phyloP scores from a whole-genome alignment of 2,888 invertebrate genomes.

The Caenorhabditis wallacei region DNA sequence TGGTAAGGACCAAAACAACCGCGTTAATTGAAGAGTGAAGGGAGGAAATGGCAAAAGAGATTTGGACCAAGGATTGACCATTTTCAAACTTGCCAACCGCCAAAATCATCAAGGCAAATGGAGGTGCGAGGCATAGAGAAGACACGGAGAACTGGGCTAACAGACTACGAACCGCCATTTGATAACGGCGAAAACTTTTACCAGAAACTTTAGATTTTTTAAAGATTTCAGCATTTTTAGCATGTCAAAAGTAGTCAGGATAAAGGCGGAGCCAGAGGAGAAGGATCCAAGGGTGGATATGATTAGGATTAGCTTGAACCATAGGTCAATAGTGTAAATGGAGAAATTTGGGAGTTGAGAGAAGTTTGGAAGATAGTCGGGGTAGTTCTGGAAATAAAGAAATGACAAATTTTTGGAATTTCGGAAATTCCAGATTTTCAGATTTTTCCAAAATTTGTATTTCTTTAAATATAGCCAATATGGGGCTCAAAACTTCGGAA shows the following conservation, averaged over 20 bases:
- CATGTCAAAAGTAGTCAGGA: not conserved
- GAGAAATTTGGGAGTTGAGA: slow-evolving; percentile 23
- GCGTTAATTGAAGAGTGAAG: slow-evolving; percentile 23
- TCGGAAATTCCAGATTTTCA: no score
- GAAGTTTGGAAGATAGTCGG: not conserved
- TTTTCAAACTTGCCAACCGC: not conserved
- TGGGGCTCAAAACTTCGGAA: slow-evolving; percentile 17
- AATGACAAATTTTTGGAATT: no score
- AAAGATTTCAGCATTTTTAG: slow-evolving; percentile 25
- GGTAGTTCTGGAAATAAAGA: slow-evolving; percentile 21
- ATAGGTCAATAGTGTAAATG: not conserved
- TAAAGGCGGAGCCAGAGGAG: not conserved
- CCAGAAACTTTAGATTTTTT: slow-evolving; percentile 19
- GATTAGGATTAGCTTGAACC: not conserved
- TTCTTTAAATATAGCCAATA: not conserved
- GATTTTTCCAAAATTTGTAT: not conserved
- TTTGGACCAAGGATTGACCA: slow-evolving; percentile 12
- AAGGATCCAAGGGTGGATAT: not conserved
- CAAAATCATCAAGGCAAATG: slow-evolving; percentile 13
- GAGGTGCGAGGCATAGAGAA: slow-evolving; percentile 16
- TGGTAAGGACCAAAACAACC: not conserved
- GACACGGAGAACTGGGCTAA: slow-evolving; percentile 35
- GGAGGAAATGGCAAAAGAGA: slow-evolving; percentile 9
- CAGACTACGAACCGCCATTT: slow-evolving; percentile 5
- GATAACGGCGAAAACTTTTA: slow-evolving; percentile 9